phyloP scores from a whole-genome alignment of 1,140 invertebrate genomes.

The Hypothenemus hampei region DNA sequence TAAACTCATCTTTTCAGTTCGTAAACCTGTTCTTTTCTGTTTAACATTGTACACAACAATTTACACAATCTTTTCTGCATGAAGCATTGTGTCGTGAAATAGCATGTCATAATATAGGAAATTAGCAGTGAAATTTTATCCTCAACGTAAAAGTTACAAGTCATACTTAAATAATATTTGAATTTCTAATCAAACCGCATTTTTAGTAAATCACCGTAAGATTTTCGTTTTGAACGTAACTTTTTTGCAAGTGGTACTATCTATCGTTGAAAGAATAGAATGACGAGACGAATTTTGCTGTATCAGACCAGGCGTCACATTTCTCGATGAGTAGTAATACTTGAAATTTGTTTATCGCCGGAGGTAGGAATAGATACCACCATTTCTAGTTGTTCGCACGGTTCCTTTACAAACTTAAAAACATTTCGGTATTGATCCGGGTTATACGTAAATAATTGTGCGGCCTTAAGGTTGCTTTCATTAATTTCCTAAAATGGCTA shows the following conservation, averaged over 20 bases:
- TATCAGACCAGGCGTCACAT: conserved; percentile 4
- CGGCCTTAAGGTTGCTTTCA: no score
- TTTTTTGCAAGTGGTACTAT: conserved; percentile 1
- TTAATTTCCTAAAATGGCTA: neutral
- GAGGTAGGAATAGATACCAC: conserved; percentile 2
- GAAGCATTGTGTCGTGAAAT: neutral
- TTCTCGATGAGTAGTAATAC: conserved; percentile 7
- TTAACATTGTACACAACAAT: conserved; percentile 9
- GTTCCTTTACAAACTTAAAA: neutral
- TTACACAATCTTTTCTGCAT: neutral
- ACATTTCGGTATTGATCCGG: neutral
- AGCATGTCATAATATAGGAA: neutral
- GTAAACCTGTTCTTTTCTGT: conserved; percentile 5
- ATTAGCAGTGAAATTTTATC: neutral
- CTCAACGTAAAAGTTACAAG: neutral
- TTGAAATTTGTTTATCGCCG: conserved; percentile 10
- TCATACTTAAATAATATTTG: neutral
- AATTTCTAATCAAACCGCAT: neutral
- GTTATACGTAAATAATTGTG: neutral
- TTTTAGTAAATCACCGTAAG: neutral
- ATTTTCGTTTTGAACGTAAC: neutral
- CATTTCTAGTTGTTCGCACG: neutral
- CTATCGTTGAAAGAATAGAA: neutral
- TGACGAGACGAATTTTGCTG: conserved; percentile 4
- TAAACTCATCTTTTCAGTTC: conserved; percentile 1